Evolutionary conservation across 2,797 vertebrate species (phyloP).

Genomic region (Paramormyrops hopkinsi): DNA sequence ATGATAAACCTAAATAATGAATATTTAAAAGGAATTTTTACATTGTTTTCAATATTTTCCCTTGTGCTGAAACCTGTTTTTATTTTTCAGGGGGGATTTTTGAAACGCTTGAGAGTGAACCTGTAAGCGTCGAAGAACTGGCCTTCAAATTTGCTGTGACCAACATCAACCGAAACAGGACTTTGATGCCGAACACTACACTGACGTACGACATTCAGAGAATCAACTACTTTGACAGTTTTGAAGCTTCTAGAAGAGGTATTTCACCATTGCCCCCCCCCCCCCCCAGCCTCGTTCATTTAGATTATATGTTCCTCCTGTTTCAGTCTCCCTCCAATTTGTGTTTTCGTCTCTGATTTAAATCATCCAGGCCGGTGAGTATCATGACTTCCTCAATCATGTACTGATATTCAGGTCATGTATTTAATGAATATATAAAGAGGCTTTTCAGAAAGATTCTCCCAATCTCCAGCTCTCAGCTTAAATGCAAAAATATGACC

Average conservation of each 20-base stretch:
- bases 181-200: constrained; percentile 90
- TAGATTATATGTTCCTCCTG: not conserved
- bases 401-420: not conserved
- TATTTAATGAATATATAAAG: not conserved
- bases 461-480: not conserved
- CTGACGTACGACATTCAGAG: constrained; percentile 97
- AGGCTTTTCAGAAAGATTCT: not conserved
- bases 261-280: constrained; percentile 27
- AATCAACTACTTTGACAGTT: constrained; percentile 94
- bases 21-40: not conserved
- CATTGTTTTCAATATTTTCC: not conserved
- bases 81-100: constrained; percentile 85
- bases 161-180: constrained; percentile 95
- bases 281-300: not conserved
- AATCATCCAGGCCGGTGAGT: not conserved
- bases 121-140: constrained; percentile 88
- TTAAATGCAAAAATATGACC: not conserved
- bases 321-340: not conserved
- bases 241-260: constrained; percentile 96
- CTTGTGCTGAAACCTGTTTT: not conserved
- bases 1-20: not conserved
- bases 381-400: not conserved
- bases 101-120: constrained; percentile 90
- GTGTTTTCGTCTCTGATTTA: not conserved
- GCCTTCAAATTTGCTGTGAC: constrained; percentile 97